phyloP scores from a whole-genome alignment of 1,140 invertebrate species.

The Drosophila baimaii region DNA sequence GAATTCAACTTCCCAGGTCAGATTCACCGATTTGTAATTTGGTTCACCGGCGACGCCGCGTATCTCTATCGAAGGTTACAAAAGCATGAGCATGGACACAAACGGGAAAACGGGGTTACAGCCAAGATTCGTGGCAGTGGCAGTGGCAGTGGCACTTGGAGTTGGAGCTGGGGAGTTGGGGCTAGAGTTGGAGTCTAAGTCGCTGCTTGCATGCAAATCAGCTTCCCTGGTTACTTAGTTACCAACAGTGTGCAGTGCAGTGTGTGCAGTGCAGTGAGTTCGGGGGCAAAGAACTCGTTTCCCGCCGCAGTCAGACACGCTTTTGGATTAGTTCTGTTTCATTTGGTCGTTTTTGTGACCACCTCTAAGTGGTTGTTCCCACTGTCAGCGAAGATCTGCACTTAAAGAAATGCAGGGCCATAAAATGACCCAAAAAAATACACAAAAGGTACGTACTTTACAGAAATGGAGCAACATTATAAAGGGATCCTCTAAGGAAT shows the following conservation, averaged over 20 bases:
- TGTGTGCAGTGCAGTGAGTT: conserved; percentile 16
- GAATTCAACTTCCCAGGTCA: conserved; percentile 87
- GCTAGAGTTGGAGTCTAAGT: conserved; percentile 25
- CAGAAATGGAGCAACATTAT: too few relatives aligned
- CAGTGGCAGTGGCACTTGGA: conserved; percentile 27
- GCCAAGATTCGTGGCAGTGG: conserved; percentile 51
- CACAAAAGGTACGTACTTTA: too few relatives aligned
- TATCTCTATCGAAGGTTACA: conserved; percentile 85
- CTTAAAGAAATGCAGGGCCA: not conserved
- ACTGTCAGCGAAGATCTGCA: conserved; percentile 39
- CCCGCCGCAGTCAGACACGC: conserved; percentile 39
- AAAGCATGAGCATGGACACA: conserved; percentile 57
- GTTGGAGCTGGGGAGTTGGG: conserved; percentile 29
- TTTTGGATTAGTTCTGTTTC: conserved; percentile 62
- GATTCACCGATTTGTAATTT: conserved; percentile 89
- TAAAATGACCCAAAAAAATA: not conserved
- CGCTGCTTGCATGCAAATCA: conserved; percentile 76
- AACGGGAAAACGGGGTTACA: conserved; percentile 56
- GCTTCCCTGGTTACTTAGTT: conserved; percentile 42
- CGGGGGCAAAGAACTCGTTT: conserved; percentile 68
- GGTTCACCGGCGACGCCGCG: conserved; percentile 88
- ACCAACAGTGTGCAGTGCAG: conserved; percentile 16
- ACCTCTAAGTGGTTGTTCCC: conserved; percentile 55
- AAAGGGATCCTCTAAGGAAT: too few relatives aligned
- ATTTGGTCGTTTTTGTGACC: conserved; percentile 38